A percentile compares a stretch with the other conserved stretches of the same genome.
phyloP scores from a whole-genome alignment of 2,797 vertebrate species.

The Siniperca scherzeri region DNA sequence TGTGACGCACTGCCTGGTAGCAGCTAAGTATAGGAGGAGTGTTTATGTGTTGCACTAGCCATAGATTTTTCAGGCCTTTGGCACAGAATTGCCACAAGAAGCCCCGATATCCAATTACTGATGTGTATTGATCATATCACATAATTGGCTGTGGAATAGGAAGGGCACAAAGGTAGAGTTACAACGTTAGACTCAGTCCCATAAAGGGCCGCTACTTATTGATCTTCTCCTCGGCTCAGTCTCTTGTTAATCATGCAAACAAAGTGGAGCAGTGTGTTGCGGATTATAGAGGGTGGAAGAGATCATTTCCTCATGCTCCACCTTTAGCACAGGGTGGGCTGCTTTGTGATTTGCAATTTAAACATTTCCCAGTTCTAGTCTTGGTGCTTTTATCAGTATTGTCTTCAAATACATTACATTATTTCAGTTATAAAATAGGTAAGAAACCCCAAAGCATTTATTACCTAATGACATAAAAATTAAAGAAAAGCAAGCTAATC shows the following conservation, averaged over 20 bases:
- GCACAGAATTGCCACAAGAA: constrained; percentile 51
- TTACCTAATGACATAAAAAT: not conserved
- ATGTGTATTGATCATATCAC: constrained; percentile 83
- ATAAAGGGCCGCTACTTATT: constrained; percentile 75
- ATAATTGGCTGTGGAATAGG: constrained; percentile 82
- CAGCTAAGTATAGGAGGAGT: constrained; percentile 51
- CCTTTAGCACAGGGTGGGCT: constrained; percentile 44
- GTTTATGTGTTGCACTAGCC: constrained; percentile 56
- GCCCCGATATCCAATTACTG: constrained; percentile 82
- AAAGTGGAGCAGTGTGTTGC: constrained; percentile 74
- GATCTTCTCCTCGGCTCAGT: constrained; percentile 70
- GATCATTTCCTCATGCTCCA: constrained; percentile 70
- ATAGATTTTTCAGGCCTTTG: constrained; percentile 52
- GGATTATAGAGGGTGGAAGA: constrained; percentile 56
- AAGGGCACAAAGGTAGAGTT: constrained; percentile 80
- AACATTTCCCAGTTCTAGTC: constrained; percentile 7
- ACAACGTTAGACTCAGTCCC: constrained; percentile 68
- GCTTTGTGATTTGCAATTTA: constrained; percentile 44
- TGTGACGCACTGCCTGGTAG: constrained; percentile 40
- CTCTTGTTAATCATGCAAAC: constrained; percentile 86
- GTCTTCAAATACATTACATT: not conserved
- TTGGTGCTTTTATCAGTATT: not conserved
- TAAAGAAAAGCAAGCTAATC: not conserved
- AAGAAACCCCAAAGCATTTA: not conserved
- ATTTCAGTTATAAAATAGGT: not conserved